A percentile compares a stretch with the other conserved stretches of the same genome.
phyloP scores from a whole-genome alignment of 2,113 vertebrate genomes.

The Gymnogyps californianus region DNA sequence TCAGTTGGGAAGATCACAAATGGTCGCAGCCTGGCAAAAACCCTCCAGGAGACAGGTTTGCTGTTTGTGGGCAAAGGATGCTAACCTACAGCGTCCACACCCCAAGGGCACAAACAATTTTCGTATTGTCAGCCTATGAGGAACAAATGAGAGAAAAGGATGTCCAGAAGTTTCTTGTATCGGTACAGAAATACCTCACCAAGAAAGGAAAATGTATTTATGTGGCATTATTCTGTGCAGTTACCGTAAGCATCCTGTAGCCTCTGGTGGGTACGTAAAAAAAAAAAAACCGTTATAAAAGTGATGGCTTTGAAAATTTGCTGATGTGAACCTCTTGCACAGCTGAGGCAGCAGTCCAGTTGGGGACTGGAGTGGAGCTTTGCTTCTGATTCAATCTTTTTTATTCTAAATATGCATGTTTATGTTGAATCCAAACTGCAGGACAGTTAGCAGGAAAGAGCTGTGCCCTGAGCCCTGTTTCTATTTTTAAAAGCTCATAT shows the following conservation, averaged over 20 bases:
- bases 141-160: background rate
- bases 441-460: background rate
- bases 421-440: background rate
- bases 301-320: background rate
- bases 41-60: rapidly evolving
- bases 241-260: background rate
- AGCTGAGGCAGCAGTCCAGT: background rate
- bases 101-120: background rate
- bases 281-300: background rate
- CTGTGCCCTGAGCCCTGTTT: background rate
- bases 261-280: background rate
- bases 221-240: background rate
- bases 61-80: background rate
- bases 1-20: background rate
- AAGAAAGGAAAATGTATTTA: background rate
- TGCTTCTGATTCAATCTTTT: background rate
- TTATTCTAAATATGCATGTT: background rate
- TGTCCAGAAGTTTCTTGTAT: background rate
- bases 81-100: background rate
- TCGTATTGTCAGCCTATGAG: background rate
- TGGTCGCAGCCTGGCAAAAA: background rate
- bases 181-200: background rate
- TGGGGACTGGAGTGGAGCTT: background rate
- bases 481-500: background rate
- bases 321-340: background rate